Evolutionary conservation across 1,140 invertebrate species (phyloP).

Genomic region (Pararge aegeria): DNA sequence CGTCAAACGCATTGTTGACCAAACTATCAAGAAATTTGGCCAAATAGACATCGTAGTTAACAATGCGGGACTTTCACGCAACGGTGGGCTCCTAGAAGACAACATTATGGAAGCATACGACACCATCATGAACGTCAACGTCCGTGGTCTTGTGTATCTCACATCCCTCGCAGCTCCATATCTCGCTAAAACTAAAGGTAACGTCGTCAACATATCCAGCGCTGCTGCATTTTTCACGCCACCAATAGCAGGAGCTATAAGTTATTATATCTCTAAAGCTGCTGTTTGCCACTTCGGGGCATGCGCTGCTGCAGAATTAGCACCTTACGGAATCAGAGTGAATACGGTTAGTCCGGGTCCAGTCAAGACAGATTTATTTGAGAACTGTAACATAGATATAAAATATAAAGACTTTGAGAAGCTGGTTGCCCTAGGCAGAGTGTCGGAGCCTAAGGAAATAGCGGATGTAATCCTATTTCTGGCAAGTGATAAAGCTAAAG

Average conservation of each 20-base stretch:
- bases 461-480: conserved; percentile 86
- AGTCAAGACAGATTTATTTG: neutral
- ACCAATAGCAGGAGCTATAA: neutral
- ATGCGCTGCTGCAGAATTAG: conserved; percentile 1
- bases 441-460: conserved; percentile 84
- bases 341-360: neutral
- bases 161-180: neutral
- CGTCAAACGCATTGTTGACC: neutral
- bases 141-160: neutral
- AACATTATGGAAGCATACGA: neutral
- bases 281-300: neutral
- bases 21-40: neutral
- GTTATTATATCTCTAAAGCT: neutral
- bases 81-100: neutral
- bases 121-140: neutral
- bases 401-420: conserved; percentile 48
- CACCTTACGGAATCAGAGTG: neutral
- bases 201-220: neutral
- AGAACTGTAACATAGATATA: neutral
- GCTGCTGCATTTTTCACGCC: neutral
- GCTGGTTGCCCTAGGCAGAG: conserved; percentile 83
- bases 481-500: conserved; percentile 85
- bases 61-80: neutral
- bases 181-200: neutral
- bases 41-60: neutral